These are phyloP conservation scores for Ptychodera flava DNA, from an alignment of 35 echinoderm and acorn worm genomes.

Conservation along the genomic window DNA sequence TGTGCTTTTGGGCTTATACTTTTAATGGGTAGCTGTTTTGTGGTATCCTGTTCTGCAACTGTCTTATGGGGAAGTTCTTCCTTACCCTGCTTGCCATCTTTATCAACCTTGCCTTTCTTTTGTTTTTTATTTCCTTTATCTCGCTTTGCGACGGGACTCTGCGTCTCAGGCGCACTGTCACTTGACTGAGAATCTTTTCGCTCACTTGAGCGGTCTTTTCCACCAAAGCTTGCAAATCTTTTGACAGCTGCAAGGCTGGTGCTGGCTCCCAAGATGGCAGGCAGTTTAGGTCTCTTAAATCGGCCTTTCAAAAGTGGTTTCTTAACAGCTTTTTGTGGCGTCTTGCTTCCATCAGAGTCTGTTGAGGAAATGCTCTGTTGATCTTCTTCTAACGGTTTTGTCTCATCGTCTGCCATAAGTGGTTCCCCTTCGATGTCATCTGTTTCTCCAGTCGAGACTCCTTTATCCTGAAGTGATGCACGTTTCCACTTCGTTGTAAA, in stretches of 20 bases:
- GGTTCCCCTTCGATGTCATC: background rate
- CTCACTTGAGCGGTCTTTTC: background rate
- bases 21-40: background rate
- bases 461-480: constrained; percentile 5
- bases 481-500: constrained; percentile 14
- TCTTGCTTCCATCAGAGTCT: constrained; percentile 1
- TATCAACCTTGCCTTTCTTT: background rate
- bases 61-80: background rate
- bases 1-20: background rate
- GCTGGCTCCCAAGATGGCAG: background rate
- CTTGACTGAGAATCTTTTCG: background rate
- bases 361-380: background rate
- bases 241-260: background rate
- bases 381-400: background rate
- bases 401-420: background rate
- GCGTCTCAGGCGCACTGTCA: background rate
- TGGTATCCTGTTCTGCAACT: background rate
- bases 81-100: background rate
- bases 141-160: background rate
- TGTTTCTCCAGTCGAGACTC: background rate
- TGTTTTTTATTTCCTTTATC: background rate
- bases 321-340: background rate
- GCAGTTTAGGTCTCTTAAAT: background rate
- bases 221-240: background rate
- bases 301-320: background rate